A percentile compares a stretch with the other conserved stretches of the same genome.
Evolutionary conservation across 2,113 vertebrate genomes (phyloP).

Genomic region (Anarrhichthys ocellatus): DNA sequence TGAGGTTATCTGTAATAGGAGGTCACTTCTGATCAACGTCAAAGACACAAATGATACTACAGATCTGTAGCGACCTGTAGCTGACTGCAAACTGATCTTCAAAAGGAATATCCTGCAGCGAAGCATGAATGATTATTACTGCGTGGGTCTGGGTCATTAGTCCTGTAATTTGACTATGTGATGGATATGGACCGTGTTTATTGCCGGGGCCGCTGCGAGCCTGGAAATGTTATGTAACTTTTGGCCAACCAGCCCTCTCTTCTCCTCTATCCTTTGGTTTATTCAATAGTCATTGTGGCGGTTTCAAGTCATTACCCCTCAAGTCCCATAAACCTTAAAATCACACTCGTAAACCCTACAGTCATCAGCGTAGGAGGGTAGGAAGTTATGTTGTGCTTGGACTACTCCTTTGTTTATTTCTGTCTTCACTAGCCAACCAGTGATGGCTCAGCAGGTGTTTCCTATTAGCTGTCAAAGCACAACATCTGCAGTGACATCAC

Average conservation of each 20-base stretch:
- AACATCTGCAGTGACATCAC: conserved; percentile 38
- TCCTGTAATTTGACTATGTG: conserved; percentile 60
- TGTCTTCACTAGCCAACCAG: background rate
- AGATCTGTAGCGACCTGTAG: conserved; percentile 44
- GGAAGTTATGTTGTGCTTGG: background rate
- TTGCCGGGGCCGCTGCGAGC: conserved; percentile 28
- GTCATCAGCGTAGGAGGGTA: background rate
- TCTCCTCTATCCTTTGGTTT: conserved; percentile 5
- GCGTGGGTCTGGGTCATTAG: conserved; percentile 48
- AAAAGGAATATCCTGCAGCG: conserved; percentile 49
- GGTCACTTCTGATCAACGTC: conserved; percentile 59
- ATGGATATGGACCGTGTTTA: conserved; percentile 58
- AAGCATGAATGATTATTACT: conserved; percentile 40
- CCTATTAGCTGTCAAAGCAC: background rate
- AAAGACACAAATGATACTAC: conserved; percentile 29
- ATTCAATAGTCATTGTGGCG: conserved; percentile 25
- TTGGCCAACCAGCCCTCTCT: background rate
- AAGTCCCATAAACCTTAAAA: conserved; percentile 17
- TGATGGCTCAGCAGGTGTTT: conserved; percentile 27
- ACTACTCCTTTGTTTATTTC: background rate
- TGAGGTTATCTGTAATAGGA: conserved; percentile 32
- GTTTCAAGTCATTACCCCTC: conserved; percentile 27
- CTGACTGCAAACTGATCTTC: conserved; percentile 57
- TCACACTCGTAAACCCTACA: background rate
- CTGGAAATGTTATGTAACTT: conserved; percentile 33